Percentiles rank a stretch among this genome's conserved stretches.
Evolutionary conservation across 1,140 invertebrate species (phyloP).

Genomic region (Micrasema minimum): DNA sequence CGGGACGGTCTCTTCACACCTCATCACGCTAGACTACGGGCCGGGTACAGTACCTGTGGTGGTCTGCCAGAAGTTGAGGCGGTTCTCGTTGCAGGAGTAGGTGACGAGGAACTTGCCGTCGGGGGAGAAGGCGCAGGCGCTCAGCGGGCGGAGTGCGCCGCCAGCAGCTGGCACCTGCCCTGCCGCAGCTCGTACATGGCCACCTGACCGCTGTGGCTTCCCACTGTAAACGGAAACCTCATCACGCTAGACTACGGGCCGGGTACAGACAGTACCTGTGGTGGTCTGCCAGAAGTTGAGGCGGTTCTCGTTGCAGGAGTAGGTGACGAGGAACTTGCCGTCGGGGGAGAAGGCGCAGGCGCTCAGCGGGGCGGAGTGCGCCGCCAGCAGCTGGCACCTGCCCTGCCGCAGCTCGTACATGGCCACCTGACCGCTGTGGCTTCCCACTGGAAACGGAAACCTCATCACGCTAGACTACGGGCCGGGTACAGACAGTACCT

Average conservation of each 20-base stretch:
- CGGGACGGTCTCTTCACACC: too few species aligned
- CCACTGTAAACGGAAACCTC: conserved; percentile 81
- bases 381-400: conserved; percentile 92
- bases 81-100: conserved; percentile 94
- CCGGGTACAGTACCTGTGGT: conserved; percentile 75
- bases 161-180: conserved; percentile 92
- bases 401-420: conserved; percentile 95
- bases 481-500: too few species aligned
- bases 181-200: conserved; percentile 96
- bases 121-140: conserved; percentile 93
- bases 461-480: too few species aligned
- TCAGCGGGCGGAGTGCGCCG: conserved; percentile 90
- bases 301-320: conserved; percentile 94
- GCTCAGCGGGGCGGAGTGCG: conserved; percentile 88
- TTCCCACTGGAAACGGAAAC: conserved; percentile 79
- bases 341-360: conserved; percentile 96
- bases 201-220: conserved; percentile 89
- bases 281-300: conserved; percentile 99
- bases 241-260: too few species aligned
- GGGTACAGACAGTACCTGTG: too few species aligned
- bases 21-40: too few species aligned
- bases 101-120: conserved; percentile 98
- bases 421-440: conserved; percentile 90
- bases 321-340: conserved; percentile 96
- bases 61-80: conserved; percentile 99